phyloP scores from a whole-genome alignment of 2,888 invertebrate species.

The Patella ulyssiponensis region DNA sequence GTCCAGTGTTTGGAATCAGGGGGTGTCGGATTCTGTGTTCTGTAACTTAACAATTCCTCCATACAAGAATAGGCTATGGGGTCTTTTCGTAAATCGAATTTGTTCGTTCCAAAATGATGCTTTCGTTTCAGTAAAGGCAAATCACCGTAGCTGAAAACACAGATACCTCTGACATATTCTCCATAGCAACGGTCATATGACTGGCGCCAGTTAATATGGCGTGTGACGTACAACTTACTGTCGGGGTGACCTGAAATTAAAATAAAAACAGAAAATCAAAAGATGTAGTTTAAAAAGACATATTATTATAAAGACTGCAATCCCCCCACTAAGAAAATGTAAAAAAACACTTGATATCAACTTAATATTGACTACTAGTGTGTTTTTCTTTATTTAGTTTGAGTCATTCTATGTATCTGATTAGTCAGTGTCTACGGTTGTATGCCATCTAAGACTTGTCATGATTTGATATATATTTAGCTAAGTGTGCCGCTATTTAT shows the following conservation, averaged over 20 bases:
- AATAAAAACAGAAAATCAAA: slow-evolving; percentile 16
- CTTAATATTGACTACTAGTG: too few relatives aligned
- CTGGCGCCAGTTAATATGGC: slow-evolving; percentile 47
- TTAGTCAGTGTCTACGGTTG: too few relatives aligned
- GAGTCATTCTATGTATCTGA: too few relatives aligned
- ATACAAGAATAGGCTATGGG: slow-evolving; percentile 63
- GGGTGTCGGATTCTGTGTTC: slow-evolving; percentile 29
- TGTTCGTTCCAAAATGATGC: slow-evolving; percentile 67
- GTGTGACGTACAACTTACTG: slow-evolving; percentile 36
- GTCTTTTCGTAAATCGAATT: slow-evolving; percentile 64
- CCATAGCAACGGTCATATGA: slow-evolving; percentile 27
- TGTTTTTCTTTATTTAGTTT: too few relatives aligned
- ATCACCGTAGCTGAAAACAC: slow-evolving; percentile 60
- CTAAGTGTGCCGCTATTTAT: too few relatives aligned
- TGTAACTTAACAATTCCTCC: slow-evolving; percentile 51
- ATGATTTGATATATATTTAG: too few relatives aligned
- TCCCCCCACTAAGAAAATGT: too few relatives aligned
- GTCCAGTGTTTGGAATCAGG: too few relatives aligned
- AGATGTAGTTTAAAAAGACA: too few relatives aligned
- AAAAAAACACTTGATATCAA: too few relatives aligned
- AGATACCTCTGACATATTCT: slow-evolving; percentile 49
- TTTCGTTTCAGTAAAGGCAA: slow-evolving; percentile 48
- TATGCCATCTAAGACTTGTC: too few relatives aligned
- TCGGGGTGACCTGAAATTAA: slow-evolving; percentile 41
- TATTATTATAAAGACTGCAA: too few relatives aligned